Percentiles rank a stretch among this genome's conserved stretches.
These are phyloP conservation scores for Onychorhynchus coronatus DNA, from an alignment of 2,113 vertebrate genomes.

Conservation along the genomic window DNA sequence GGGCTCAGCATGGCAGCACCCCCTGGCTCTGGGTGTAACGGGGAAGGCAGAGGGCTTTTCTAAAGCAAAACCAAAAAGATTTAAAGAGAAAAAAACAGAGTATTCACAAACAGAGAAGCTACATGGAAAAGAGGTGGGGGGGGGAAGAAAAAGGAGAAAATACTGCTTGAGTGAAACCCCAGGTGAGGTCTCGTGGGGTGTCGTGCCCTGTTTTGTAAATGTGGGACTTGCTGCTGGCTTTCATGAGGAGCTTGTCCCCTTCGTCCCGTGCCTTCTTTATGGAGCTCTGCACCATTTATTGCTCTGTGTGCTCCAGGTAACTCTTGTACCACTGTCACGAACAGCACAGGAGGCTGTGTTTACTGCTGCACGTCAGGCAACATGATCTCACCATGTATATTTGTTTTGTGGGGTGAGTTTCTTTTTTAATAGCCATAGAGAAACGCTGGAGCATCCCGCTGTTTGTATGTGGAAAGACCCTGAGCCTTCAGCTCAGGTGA, in stretches of 20 bases:
- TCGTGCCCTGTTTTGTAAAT: neutral
- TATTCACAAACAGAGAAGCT: neutral
- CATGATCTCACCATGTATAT: accelerated
- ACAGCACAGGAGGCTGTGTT: accelerated
- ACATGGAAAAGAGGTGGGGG: accelerated
- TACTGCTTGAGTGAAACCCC: neutral
- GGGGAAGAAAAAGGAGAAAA: accelerated
- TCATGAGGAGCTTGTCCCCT: neutral
- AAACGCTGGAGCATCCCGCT: accelerated
- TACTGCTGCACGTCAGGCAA: accelerated
- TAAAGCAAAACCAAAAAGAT: too few relatives aligned
- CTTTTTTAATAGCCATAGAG: accelerated
- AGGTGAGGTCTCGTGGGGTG: neutral
- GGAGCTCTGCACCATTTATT: neutral
- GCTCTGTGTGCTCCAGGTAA: accelerated
- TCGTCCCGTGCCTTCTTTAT: accelerated
- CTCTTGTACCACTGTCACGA: accelerated
- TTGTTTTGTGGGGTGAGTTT: neutral
- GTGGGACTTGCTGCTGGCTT: neutral
- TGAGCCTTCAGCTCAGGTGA: neutral
- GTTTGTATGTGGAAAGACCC: neutral
- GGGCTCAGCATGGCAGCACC: neutral
- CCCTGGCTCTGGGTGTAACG: accelerated
- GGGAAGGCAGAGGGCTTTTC: neutral
- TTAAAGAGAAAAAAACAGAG: neutral